Evolutionary conservation across 2,797 vertebrate species (phyloP).

Genomic region (Fratercula arctica): DNA sequence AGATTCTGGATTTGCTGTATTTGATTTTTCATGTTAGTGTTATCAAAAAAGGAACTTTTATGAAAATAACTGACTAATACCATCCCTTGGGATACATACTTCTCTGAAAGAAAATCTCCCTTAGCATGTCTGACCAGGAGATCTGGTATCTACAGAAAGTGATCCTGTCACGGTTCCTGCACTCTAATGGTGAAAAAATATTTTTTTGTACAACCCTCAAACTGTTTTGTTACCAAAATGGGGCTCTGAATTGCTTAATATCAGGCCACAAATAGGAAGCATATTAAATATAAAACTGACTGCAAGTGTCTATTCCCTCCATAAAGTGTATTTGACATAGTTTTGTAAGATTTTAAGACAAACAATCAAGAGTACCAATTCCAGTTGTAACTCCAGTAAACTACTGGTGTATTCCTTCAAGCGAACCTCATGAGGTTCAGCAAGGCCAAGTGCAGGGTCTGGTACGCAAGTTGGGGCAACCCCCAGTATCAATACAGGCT

Average conservation of each 20-base stretch:
- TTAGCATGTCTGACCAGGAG: not conserved
- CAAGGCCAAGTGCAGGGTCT: not conserved
- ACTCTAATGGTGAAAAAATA: not conserved
- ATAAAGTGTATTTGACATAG: not conserved
- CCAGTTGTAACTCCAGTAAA: not conserved
- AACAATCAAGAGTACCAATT: not conserved
- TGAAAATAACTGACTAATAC: not conserved
- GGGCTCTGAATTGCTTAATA: not conserved
- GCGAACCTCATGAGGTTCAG: not conserved
- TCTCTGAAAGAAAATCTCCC: not conserved
- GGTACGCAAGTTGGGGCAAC: fast-evolving
- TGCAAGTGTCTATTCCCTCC: not conserved
- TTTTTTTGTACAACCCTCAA: not conserved
- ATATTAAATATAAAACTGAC: not conserved
- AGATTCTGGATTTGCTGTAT: not conserved
- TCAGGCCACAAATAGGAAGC: not conserved
- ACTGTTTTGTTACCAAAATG: not conserved
- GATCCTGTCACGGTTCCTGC: not conserved
- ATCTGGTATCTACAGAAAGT: not conserved
- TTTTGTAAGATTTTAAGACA: not conserved
- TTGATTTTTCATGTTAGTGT: not conserved
- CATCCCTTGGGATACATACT: not conserved
- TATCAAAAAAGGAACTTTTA: not conserved
- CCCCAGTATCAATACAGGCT: fast-evolving
- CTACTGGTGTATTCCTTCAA: not conserved